Percentiles rank a stretch among this genome's conserved stretches.
phyloP scores from a whole-genome alignment of 2,888 invertebrate genomes.

The Leptinotarsa tumamoca region DNA sequence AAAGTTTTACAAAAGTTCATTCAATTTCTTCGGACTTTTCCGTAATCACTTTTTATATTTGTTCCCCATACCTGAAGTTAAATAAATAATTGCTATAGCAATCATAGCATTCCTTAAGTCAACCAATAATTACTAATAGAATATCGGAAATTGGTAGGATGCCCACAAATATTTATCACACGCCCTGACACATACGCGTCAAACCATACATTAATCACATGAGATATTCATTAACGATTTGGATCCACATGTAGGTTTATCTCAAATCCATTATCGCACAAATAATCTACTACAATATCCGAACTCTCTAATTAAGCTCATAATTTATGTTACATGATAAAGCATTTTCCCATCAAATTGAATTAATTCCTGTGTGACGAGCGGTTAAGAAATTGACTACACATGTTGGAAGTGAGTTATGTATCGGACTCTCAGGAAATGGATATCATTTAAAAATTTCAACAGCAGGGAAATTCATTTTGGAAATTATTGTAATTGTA shows the following conservation, averaged over 20 bases:
- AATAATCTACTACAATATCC: slow-evolving; percentile 24
- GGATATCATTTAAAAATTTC: no score
- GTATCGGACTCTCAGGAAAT: no score
- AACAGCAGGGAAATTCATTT: no score
- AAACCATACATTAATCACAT: slow-evolving; percentile 11
- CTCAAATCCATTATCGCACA: slow-evolving; percentile 11
- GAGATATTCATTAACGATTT: not conserved
- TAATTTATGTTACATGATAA: slow-evolving; percentile 27
- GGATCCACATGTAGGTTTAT: slow-evolving; percentile 14
- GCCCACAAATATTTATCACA: slow-evolving; percentile 6
- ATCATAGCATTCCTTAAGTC: not conserved
- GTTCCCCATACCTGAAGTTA: not conserved
- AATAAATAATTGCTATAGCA: slow-evolving; percentile 3
- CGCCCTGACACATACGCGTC: not conserved
- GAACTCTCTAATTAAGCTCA: slow-evolving; percentile 19
- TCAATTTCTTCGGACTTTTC: no score
- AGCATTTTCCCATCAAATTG: slow-evolving; percentile 16
- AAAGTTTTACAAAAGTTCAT: no score
- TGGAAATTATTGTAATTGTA: no score
- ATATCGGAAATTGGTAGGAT: slow-evolving; percentile 4
- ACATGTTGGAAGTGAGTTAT: not conserved
- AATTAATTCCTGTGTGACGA: slow-evolving; percentile 14
- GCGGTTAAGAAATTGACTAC: not conserved
- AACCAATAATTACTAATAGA: not conserved
- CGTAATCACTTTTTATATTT: not conserved